These are phyloP conservation scores for Cosmopolites sordidus DNA, from an alignment of 2,888 invertebrate genomes.

Conservation along the genomic window DNA sequence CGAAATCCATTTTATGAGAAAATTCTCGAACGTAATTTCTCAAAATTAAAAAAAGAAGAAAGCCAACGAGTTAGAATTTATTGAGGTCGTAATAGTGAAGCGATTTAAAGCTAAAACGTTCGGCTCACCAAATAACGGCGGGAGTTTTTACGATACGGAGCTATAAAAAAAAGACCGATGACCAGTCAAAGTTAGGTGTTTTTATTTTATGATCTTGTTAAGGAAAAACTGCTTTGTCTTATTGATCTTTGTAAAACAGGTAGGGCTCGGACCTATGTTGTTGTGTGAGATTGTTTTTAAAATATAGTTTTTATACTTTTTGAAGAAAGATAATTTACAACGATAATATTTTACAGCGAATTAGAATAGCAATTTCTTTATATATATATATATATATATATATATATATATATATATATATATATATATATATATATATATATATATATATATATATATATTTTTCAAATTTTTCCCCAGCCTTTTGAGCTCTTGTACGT, in stretches of 20 bases:
- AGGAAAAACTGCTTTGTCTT: not conserved
- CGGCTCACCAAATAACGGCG: not conserved
- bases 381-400: no score
- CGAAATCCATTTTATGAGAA: constrained; percentile 25
- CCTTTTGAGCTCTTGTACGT: no score
- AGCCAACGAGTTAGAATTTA: constrained; percentile 5
- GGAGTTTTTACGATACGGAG: not conserved
- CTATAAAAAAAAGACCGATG: not conserved
- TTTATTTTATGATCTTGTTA: not conserved
- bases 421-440: no score
- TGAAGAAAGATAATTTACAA: no score
- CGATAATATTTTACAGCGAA: no score
- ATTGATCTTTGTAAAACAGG: not conserved
- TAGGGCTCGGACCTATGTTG: no score
- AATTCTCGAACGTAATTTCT: constrained; percentile 24
- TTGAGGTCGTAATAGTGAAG: not conserved
- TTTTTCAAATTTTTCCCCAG: no score
- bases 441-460: no score
- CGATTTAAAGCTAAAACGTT: not conserved
- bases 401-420: no score
- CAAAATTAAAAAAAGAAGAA: constrained; percentile 20
- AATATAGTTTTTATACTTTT: no score
- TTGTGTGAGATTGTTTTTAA: no score
- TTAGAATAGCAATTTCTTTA: no score
- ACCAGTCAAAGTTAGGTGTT: not conserved